phyloP scores from a whole-genome alignment of 1,140 invertebrate species.

The Anoplophora glabripennis region DNA sequence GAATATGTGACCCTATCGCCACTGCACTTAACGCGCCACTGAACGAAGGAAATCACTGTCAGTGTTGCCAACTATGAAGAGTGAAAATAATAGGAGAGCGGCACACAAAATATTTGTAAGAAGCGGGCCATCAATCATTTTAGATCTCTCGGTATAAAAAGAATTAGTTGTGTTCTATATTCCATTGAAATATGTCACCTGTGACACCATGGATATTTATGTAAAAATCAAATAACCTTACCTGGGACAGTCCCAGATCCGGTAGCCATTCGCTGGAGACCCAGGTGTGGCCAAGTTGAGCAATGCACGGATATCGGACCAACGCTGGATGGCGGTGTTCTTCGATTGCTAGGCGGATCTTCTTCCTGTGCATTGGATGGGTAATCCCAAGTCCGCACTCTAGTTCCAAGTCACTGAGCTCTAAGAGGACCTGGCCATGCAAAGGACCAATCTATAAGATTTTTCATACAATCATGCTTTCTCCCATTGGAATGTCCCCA shows the following conservation, averaged over 20 bases:
- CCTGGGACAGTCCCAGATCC: slow-evolving; percentile 81
- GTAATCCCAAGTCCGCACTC: slow-evolving; percentile 82
- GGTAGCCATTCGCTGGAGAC: slow-evolving; percentile 89
- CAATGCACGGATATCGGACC: slow-evolving; percentile 82
- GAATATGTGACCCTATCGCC: too few relatives aligned
- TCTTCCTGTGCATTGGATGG: slow-evolving; percentile 90
- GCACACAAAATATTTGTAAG: too few relatives aligned
- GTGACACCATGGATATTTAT: too few relatives aligned
- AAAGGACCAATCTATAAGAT: slow-evolving; percentile 61
- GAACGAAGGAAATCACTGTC: too few relatives aligned
- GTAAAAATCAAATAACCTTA: too few relatives aligned
- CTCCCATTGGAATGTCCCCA: slow-evolving; percentile 13
- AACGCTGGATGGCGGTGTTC: slow-evolving; percentile 82
- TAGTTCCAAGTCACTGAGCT: slow-evolving; percentile 83
- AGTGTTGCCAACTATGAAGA: too few relatives aligned
- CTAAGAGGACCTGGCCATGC: slow-evolving; percentile 77
- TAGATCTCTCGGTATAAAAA: too few relatives aligned
- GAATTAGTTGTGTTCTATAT: too few relatives aligned
- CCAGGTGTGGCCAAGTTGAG: slow-evolving; percentile 85
- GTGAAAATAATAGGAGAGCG: too few relatives aligned
- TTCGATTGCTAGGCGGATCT: slow-evolving; percentile 89
- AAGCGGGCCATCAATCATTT: too few relatives aligned
- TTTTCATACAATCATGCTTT: slow-evolving; percentile 30
- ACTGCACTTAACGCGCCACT: too few relatives aligned
- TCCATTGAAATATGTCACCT: too few relatives aligned